A percentile compares a stretch with the other conserved stretches of the same genome.
Conservation (phyloP, 2,888 invertebrate species). For the Heliconius cydno region DNA sequence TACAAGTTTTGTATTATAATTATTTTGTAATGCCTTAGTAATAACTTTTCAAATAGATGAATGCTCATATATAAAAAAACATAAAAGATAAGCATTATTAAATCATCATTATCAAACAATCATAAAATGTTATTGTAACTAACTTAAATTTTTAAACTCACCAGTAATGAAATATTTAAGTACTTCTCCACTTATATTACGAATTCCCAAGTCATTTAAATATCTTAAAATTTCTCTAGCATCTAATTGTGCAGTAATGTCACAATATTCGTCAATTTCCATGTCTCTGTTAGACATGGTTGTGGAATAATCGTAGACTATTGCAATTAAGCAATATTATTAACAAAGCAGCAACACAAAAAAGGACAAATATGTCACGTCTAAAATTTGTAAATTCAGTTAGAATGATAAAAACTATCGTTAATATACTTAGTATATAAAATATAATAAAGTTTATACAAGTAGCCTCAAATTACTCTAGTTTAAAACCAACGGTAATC, state of each 20-base stretch:
- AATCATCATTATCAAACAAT: too few relatives aligned
- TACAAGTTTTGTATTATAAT: not conserved
- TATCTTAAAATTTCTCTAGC: conserved; percentile 89
- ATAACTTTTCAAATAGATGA: too few relatives aligned
- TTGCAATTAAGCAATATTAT: not conserved
- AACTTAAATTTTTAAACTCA: conserved; percentile 54
- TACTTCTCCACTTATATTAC: conserved; percentile 88
- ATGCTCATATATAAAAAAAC: too few relatives aligned
- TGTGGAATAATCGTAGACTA: not conserved
- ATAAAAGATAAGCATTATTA: not conserved
- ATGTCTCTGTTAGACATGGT: conserved; percentile 5
- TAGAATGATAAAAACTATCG: too few relatives aligned
- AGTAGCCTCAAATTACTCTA: too few relatives aligned
- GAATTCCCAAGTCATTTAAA: conserved; percentile 89
- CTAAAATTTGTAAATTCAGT: too few relatives aligned
- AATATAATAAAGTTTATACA: too few relatives aligned
- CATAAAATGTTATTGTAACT: not conserved
- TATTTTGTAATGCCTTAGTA: too few relatives aligned
- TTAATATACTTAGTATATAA: too few relatives aligned
- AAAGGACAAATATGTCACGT: not conserved
- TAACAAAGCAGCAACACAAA: not conserved
- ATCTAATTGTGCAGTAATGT: conserved; percentile 81
- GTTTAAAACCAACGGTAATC: conserved; percentile 7
- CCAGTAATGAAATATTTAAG: conserved; percentile 91
- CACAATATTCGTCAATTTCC: conserved; percentile 60